phyloP scores from a whole-genome alignment of 2,888 invertebrate genomes.

The Euspilapteryx auroguttella region DNA sequence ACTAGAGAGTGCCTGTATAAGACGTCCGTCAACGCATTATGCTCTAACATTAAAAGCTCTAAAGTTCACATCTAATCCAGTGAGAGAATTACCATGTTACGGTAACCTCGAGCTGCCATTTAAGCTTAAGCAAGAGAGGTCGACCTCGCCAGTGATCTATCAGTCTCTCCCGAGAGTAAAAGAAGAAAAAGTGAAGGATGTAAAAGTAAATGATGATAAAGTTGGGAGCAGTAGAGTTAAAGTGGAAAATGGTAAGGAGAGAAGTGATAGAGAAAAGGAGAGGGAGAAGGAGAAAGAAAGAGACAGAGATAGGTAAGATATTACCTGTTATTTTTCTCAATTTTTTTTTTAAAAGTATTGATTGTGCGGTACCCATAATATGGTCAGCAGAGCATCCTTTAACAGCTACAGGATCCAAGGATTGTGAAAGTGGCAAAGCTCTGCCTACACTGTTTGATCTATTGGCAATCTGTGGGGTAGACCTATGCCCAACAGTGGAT shows the following conservation, averaged over 20 bases:
- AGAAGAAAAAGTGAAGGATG: conserved; percentile 14
- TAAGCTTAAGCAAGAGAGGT: conserved; percentile 38
- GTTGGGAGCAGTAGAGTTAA: conserved; percentile 14
- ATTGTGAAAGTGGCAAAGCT: too few species aligned
- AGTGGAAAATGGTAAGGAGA: conserved; percentile 10
- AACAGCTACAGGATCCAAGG: too few species aligned
- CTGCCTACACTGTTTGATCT: too few species aligned
- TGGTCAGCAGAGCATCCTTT: too few species aligned
- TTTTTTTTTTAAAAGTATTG: too few species aligned
- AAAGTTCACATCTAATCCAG: conserved; percentile 36
- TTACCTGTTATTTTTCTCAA: too few species aligned
- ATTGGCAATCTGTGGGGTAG: too few species aligned
- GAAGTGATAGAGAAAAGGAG: conserved; percentile 12
- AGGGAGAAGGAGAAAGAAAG: conserved; percentile 18
- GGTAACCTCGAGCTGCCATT: conserved; percentile 47
- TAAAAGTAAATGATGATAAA: conserved; percentile 18
- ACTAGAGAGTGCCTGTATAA: conserved; percentile 25
- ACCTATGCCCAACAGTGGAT: too few species aligned
- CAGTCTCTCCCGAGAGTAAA: conserved; percentile 23
- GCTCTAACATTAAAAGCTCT: conserved; percentile 35
- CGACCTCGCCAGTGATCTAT: conserved; percentile 21
- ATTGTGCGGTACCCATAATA: too few species aligned
- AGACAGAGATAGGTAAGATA: conserved; percentile 18
- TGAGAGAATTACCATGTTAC: conserved; percentile 45
- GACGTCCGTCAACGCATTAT: conserved; percentile 30